Evolutionary conservation across 1,140 invertebrate genomes (phyloP).

Genomic region (Nasonia vitripennis): DNA sequence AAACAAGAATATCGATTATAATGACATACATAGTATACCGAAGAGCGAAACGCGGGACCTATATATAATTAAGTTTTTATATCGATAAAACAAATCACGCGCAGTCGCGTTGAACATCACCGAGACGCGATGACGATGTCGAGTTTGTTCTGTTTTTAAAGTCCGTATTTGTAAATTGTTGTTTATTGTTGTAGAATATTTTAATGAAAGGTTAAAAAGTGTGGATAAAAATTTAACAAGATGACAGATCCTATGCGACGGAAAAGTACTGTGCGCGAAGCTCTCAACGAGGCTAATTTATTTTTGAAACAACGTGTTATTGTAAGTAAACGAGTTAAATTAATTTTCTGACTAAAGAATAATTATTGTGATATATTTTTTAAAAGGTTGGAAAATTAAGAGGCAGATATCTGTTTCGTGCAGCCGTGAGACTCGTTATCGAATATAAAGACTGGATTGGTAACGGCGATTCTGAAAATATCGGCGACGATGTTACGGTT

Average conservation of each 20-base stretch:
- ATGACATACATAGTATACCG: neutral
- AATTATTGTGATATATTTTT: too few species aligned
- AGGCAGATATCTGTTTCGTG: slow-evolving; percentile 76
- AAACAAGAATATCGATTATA: neutral
- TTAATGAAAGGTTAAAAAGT: neutral
- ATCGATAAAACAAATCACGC: slow-evolving; percentile 56
- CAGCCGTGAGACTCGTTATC: slow-evolving; percentile 75
- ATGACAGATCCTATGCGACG: slow-evolving; percentile 23
- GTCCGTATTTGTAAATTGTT: slow-evolving; percentile 9
- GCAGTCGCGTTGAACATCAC: slow-evolving; percentile 29
- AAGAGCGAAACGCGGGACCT: neutral
- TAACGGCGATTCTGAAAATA: slow-evolving; percentile 69
- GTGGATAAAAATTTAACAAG: neutral
- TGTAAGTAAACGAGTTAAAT: neutral
- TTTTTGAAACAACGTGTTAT: neutral
- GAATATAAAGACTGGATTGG: slow-evolving; percentile 57
- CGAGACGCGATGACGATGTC: neutral
- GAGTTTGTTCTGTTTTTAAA: neutral
- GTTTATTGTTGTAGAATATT: neutral
- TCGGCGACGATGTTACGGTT: slow-evolving; percentile 74
- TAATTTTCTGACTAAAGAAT: too few species aligned
- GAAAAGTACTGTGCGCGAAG: slow-evolving; percentile 55
- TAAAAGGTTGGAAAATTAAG: slow-evolving; percentile 61
- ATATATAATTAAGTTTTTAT: slow-evolving; percentile 23
- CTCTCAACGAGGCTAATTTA: neutral